Percentiles rank a stretch among this genome's conserved stretches.
phyloP scores from a whole-genome alignment of 30 jellyfish, hydroid and myxozoan genomes.

The Euphysa ruthae region DNA sequence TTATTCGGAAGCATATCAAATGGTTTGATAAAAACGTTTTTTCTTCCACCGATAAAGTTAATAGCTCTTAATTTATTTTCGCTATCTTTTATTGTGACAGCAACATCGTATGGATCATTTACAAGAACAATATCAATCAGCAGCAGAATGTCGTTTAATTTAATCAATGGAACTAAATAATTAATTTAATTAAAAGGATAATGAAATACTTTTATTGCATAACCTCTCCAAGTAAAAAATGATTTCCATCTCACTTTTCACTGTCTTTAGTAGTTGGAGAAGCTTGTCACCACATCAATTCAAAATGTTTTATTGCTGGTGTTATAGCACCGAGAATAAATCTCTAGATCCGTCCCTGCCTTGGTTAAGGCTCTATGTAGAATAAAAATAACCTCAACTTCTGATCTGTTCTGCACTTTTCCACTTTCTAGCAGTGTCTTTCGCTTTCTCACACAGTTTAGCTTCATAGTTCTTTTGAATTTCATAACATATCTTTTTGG shows the following conservation, averaged over 20 bases:
- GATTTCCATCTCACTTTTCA: slow-evolving; percentile 21
- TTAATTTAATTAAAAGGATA: too few species aligned
- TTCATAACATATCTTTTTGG: too few species aligned
- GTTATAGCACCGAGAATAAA: too few species aligned
- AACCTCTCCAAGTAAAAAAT: slow-evolving; percentile 11
- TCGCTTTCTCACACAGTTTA: too few species aligned
- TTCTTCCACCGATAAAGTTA: slow-evolving; percentile 25
- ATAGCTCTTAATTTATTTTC: too few species aligned
- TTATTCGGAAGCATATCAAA: slow-evolving; percentile 20
- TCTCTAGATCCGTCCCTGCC: too few species aligned
- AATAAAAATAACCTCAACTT: too few species aligned
- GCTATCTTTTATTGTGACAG: slow-evolving; percentile 2
- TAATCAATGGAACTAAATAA: too few species aligned
- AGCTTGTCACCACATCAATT: slow-evolving; percentile 20
- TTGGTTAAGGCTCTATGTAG: too few species aligned
- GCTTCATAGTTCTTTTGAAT: too few species aligned
- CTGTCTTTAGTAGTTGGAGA: not conserved
- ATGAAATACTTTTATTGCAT: slow-evolving; percentile 14
- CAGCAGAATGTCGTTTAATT: slow-evolving; percentile 14
- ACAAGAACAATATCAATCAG: slow-evolving; percentile 28
- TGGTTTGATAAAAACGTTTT: slow-evolving; percentile 7
- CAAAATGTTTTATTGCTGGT: slow-evolving; percentile 10
- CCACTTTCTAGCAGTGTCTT: too few species aligned
- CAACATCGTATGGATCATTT: slow-evolving; percentile 38
- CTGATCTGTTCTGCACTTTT: too few species aligned